Base-by-base conservation (phyloP, 2,797 vertebrate genomes). In the Pipistrellus pygmaeus region DNA sequence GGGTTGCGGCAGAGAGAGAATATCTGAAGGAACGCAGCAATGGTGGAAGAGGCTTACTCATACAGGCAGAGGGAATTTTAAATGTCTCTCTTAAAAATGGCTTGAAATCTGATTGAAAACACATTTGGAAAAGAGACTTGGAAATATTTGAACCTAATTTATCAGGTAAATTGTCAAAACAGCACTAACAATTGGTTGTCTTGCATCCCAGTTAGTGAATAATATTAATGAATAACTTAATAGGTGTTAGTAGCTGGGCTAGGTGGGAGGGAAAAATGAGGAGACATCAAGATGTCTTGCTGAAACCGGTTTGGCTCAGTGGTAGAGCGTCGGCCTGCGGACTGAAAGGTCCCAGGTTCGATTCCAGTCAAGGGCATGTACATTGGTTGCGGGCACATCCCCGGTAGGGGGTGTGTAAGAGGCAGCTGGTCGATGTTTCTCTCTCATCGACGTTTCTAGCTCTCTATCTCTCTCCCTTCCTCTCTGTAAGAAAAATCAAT, bases 81-180 rank as follows among this genome's bases (percentile, higher is more conserved):
- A 89, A 76, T 53, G 21, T 3, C 4, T 32, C 27, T 80, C 73
- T 73, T 32, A 84, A 35, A 94, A 85, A 94, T 35, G 30, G 82
- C 72, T 68, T 51, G 81, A 78, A 89, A 92, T 77, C n/a, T 73
- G 71, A 84, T 69, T 76, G 25, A 35, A 86, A 82, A 88, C 7
- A 35, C 41, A 84, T 94, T 57, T 85, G 76, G 76, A 62, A 53
- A 93, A 93, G 51, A 93, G 38, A 78, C 10, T 46, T 62, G n/a
- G 82, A 55, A 81, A 53, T 48, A 57, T 41, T 12, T 25, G 60
- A 82, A 72, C 30, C 18, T 64, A 69, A 13, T 5, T n/a, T 41
- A 66, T 51, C 2, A 17, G 25, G 46, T 11, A 32, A 88, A 77
- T 2, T 44, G 68, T 91, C 66, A 81, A 71, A 69, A 77, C 0